Percentiles rank a stretch among this genome's conserved stretches.
Conservation (phyloP, 1,140 invertebrate species). For the Drosophila orosa region DNA sequence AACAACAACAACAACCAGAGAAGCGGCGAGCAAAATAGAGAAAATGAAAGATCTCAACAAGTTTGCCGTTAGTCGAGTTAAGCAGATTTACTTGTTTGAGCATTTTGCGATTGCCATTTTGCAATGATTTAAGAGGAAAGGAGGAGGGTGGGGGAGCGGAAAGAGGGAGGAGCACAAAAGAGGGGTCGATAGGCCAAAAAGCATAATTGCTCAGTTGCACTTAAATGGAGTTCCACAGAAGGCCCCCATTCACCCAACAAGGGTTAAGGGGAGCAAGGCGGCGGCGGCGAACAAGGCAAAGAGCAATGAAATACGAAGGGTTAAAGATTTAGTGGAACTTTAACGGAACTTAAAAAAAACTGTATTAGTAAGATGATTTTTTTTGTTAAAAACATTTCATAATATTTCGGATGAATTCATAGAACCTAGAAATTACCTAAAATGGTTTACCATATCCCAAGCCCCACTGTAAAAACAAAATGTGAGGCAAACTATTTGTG, state of each 20-base stretch:
- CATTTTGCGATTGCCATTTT: conserved; percentile 54
- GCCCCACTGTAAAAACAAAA: conserved; percentile 11
- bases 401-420: too few species aligned
- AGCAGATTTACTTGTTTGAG: conserved; percentile 71
- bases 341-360: neutral
- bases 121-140: conserved; percentile 50
- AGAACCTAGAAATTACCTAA: too few species aligned
- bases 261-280: conserved; percentile 20
- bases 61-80: conserved; percentile 69
- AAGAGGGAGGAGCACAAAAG: conserved; percentile 1
- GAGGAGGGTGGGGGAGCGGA: neutral
- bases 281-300: neutral
- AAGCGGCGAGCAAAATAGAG: conserved; percentile 31
- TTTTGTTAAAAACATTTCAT: too few species aligned
- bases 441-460: neutral
- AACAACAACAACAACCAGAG: conserved; percentile 27
- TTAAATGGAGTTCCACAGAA: conserved; percentile 58
- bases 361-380: neutral
- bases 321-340: conserved; percentile 4
- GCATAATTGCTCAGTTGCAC: conserved; percentile 71
- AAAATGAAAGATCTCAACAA: conserved; percentile 68
- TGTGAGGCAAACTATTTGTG: conserved; percentile 42
- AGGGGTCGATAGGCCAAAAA: conserved; percentile 40
- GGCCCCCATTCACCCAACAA: conserved; percentile 24
- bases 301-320: neutral